Evolutionary conservation across 1,140 invertebrate genomes (phyloP).

Genomic region (Aphis gossypii): DNA sequence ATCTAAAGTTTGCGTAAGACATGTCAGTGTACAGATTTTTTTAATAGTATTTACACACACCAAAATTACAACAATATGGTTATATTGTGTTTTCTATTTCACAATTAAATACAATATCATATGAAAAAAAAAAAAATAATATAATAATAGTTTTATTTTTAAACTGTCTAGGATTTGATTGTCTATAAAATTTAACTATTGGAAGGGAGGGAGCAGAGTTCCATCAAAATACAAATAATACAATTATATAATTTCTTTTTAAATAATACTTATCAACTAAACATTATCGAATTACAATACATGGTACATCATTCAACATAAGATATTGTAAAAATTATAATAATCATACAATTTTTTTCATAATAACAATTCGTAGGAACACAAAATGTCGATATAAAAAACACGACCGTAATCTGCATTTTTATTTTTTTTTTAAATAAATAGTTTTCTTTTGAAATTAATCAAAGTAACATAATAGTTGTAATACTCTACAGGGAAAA

Average conservation of each 20-base stretch:
- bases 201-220: neutral
- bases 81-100: conserved; percentile 27
- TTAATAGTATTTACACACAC: neutral
- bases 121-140: neutral
- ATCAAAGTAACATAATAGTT: conserved; percentile 37
- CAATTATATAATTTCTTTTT: neutral
- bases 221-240: conserved; percentile 38
- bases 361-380: conserved; percentile 49
- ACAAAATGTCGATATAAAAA: conserved; percentile 46
- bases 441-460: neutral
- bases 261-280: conserved; percentile 44
- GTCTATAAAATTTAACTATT: conserved; percentile 51
- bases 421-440: conserved; percentile 15
- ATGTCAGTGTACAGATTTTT: neutral
- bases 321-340: conserved; percentile 28
- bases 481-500: conserved; percentile 49
- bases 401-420: conserved; percentile 4
- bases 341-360: conserved; percentile 11
- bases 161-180: conserved; percentile 46
- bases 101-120: conserved; percentile 37
- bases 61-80: conserved; percentile 29
- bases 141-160: conserved; percentile 32
- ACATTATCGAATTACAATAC: conserved; percentile 22
- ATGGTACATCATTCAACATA: neutral
- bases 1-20: neutral